Evolutionary conservation across 1,140 invertebrate species (phyloP), one percentile per base, ranked within the genome.

Genomic region (Calephelis virginiensis): DNA sequence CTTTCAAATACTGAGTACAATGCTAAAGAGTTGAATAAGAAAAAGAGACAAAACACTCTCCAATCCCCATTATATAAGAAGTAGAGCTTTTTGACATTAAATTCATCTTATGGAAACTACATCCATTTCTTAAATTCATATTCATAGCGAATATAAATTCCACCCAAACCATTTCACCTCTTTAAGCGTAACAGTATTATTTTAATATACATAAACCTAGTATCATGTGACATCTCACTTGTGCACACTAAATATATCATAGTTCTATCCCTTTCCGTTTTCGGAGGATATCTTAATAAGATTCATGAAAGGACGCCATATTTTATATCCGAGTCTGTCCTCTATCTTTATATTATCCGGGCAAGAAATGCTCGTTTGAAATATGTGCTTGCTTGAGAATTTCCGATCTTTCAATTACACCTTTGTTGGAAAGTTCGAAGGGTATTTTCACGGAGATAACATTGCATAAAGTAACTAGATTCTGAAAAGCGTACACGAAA

Each of bases 231-330:
- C 64, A 40, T 85, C 78, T 66, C 67, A 8, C 47, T 82, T 76
- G 12, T 53, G 60, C 71, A 38, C 37, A 8, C 10, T 9, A 5
- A 50, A 62, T 49, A 12, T 49, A 8, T 1, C 7, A 74, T 82
- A 71, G 38, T 53, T 53, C 49, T 47, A 50, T 88, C 84, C 67
- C 77, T 63, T 67, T 89, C 86, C 13, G 71, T 91, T 88, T 89
- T 89, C 80, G 92, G 89, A 89, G 92, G 93, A 93, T 93, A 94
- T 93, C 93, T 93, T 94, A 94, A 94, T 94, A 94, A 93, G 93
- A 94, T 93, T 94, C 93, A 93, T 93, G 93, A 93, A 93, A 94
- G 93, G 93, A 92, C 92, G 92, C 92, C 92, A 93, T 93, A 93
- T 93, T 93, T 94, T 94, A 93, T 93, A 93, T 93, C 92, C 92